Percentiles rank a stretch among this genome's conserved stretches.
phyloP scores from a whole-genome alignment of 1,140 invertebrate species.

The Gonioctena quinquepunctata region DNA sequence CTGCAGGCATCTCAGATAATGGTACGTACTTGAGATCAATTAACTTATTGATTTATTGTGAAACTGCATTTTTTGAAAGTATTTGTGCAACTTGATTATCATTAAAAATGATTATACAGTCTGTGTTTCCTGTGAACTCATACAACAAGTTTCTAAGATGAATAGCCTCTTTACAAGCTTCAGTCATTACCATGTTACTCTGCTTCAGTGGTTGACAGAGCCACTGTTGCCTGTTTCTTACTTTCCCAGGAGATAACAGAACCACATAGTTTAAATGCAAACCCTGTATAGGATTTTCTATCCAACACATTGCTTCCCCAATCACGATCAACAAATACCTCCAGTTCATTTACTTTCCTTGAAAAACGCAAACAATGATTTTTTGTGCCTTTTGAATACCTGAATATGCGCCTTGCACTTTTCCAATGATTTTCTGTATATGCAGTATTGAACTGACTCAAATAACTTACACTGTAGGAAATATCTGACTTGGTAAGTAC shows the following conservation, averaged over 20 bases:
- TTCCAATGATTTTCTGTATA: not conserved
- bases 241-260: conserved; percentile 24
- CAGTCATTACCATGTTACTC: not conserved
- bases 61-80: not conserved
- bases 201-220: conserved; percentile 20
- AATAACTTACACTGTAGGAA: not conserved
- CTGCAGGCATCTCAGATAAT: not conserved
- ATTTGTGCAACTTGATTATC: not conserved
- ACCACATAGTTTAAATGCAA: conserved; percentile 13
- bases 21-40: not conserved
- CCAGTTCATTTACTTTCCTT: not conserved
- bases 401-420: conserved; percentile 38
- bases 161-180: not conserved
- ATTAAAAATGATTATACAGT: not conserved
- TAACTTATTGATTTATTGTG: not conserved
- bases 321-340: conserved; percentile 29
- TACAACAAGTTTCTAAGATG: not conserved
- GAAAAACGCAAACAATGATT: conserved; percentile 18
- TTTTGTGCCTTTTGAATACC: conserved; percentile 45
- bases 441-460: not conserved
- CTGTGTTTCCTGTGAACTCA: not conserved
- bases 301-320: conserved; percentile 23
- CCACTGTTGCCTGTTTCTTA: conserved; percentile 26
- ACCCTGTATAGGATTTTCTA: conserved; percentile 13
- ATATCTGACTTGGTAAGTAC: not conserved